Evolutionary conservation across 92 coral and sea anemone species (phyloP).

Genomic region (Zoanthus sociatus): DNA sequence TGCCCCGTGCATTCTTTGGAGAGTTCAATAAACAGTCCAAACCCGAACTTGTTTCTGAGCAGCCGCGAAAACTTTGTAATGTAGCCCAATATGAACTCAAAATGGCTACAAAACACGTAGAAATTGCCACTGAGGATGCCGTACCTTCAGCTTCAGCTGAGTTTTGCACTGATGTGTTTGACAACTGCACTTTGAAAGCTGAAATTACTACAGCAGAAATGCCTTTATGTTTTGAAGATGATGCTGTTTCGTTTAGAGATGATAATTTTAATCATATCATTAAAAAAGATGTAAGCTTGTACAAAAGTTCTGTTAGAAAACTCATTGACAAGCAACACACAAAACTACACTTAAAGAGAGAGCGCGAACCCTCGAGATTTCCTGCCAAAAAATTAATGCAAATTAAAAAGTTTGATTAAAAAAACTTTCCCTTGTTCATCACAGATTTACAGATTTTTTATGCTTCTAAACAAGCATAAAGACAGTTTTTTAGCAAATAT

Average conservation of each 20-base stretch:
- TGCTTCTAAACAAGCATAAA: constrained; percentile 29
- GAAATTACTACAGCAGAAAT: constrained; percentile 10
- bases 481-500: constrained; percentile 33
- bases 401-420: constrained; percentile 26
- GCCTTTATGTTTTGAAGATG: constrained; percentile 38
- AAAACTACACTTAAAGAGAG: constrained; percentile 22
- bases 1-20: constrained; percentile 31
- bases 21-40: constrained; percentile 46
- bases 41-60: constrained; percentile 28
- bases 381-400: constrained; percentile 37
- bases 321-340: constrained; percentile 23
- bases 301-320: constrained; percentile 33
- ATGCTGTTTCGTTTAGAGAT: constrained; percentile 27
- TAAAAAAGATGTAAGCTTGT: constrained; percentile 19
- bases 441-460: constrained; percentile 24
- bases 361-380: constrained; percentile 38
- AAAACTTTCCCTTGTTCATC: constrained; percentile 24
- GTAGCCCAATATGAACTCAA: constrained; percentile 27
- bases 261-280: constrained; percentile 40
- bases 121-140: constrained; percentile 36
- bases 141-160: constrained; percentile 36
- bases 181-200: constrained; percentile 41
- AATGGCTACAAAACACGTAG: constrained; percentile 45
- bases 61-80: constrained; percentile 39
- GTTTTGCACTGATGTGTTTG: constrained; percentile 41